Evolutionary conservation across 2,888 invertebrate genomes (phyloP), one percentile per base, ranked within the genome.

Genomic region (Sabatieria punctata): DNA sequence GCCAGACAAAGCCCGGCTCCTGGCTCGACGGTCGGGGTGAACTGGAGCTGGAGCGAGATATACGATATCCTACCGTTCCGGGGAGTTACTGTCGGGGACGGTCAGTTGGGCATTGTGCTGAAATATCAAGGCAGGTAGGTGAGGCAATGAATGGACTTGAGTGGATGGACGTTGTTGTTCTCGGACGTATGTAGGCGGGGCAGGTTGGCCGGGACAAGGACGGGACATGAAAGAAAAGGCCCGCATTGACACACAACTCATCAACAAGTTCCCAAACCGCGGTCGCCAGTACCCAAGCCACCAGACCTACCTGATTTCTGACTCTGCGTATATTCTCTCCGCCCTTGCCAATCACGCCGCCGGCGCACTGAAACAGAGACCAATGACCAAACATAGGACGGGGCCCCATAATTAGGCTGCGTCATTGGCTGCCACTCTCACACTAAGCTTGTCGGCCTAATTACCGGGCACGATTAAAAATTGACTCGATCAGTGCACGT

Each of bases 21-120:
- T n/a, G n/a, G n/a, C n/a, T n/a, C n/a, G n/a, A n/a, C n/a, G n/a
- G n/a, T n/a, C n/a, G 13, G 26, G 37, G 33, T 18, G 27, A 46
- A 46, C 35, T 26, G 15, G 21, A 22, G 43, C 27, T 36, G 13
- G 4, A 11, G 15, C 21, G 19, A 22, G 15, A 8, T 21, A 38
- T 21, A 38, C 41, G 27, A 38, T 41, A n/a, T 37, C 25, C 35
- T 91, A 95, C 93, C 95, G 91, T 91, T 97, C 95, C 78, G 95
- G 95, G 80, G 93, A 91, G 78, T 88, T 86, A 80, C 89, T 91
- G 85, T 97, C 97, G 78, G 95, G 95, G 81, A 97, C 89, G 80
- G 88, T 88, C 77, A 97, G 86, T 79, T 85, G 85, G 80, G 93
- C 91, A 82, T 91, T 88, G 85, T 85, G 93, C 93, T 95, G 88